These are phyloP conservation scores for Caligus rogercresseyi DNA, from an alignment of 1,140 invertebrate genomes.

Conservation along the genomic window DNA sequence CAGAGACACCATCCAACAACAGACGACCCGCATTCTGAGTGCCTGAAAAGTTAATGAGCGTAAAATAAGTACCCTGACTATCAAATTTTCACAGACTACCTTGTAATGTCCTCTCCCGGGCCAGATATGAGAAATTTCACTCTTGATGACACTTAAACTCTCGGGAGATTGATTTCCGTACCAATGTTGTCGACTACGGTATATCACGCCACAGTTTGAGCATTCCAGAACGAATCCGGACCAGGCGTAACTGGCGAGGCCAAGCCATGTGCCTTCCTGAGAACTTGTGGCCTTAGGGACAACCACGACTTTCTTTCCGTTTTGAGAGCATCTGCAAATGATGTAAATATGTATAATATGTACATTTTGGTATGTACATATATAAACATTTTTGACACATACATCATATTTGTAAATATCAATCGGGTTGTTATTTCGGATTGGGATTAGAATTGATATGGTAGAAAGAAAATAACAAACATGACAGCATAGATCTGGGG, in stretches of 20 bases:
- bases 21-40: constrained; percentile 52
- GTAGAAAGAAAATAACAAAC: too few relatives aligned
- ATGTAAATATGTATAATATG: constrained; percentile 38
- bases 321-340: constrained; percentile 44
- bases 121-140: constrained; percentile 62
- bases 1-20: constrained; percentile 51
- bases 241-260: constrained; percentile 57
- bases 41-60: constrained; percentile 21
- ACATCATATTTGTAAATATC: too few relatives aligned
- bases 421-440: too few relatives aligned
- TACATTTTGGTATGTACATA: too few relatives aligned
- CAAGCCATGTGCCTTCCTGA: constrained; percentile 47
- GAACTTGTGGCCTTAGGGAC: constrained; percentile 39
- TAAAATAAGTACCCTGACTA: too few relatives aligned
- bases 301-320: constrained; percentile 44
- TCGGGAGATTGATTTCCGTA: constrained; percentile 62
- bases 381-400: too few relatives aligned
- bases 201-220: constrained; percentile 59
- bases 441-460: too few relatives aligned
- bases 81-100: background rate
- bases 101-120: constrained; percentile 37
- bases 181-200: constrained; percentile 61
- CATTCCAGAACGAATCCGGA: constrained; percentile 59
- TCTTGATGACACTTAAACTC: constrained; percentile 39
- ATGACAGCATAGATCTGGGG: too few relatives aligned